A percentile compares a stretch with the other conserved stretches of the same genome.
Conservation (phyloP, 2,797 vertebrate species). For the Todus mexicanus region DNA sequence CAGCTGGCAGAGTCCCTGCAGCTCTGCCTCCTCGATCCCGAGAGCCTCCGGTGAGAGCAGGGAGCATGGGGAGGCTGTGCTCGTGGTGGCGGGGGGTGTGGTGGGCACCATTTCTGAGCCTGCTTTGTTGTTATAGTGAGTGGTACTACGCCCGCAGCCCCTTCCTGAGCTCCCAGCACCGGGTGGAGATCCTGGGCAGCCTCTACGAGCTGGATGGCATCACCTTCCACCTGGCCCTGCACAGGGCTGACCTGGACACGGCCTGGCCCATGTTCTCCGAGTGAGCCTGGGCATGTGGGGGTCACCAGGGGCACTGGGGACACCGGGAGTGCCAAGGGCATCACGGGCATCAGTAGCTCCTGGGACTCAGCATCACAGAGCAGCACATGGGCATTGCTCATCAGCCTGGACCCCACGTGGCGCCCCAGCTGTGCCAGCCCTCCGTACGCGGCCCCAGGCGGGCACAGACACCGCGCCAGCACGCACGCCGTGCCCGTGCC, state of each 20-base stretch:
- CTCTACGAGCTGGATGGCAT: constrained; percentile 71
- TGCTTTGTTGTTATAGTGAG: constrained; percentile 42
- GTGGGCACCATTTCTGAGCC: neutral
- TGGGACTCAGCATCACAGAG: neutral
- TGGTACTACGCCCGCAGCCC: constrained; percentile 77
- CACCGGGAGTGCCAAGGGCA: neutral
- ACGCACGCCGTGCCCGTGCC: rapidly evolving
- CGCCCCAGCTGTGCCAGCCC: neutral
- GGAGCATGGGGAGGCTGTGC: neutral
- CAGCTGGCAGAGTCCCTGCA: constrained; percentile 76
- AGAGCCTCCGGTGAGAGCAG: constrained; percentile 64
- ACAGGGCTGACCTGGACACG: constrained; percentile 63
- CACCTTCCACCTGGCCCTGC: constrained; percentile 66
- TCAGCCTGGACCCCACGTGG: rapidly evolving
- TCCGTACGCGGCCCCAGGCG: neutral
- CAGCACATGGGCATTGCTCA: neutral
- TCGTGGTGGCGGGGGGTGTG: rapidly evolving
- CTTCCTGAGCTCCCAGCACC: constrained; percentile 57
- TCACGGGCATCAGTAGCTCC: neutral
- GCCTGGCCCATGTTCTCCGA: constrained; percentile 76
- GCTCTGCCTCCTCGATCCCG: constrained; percentile 70
- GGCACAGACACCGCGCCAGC: neutral
- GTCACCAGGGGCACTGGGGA: neutral
- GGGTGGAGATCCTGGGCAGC: constrained; percentile 64
- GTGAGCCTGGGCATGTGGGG: neutral